Percentiles rank a stretch among this genome's conserved stretches.
phyloP scores from a whole-genome alignment of 1,140 invertebrate genomes.

The Leguminivora glycinivorella region DNA sequence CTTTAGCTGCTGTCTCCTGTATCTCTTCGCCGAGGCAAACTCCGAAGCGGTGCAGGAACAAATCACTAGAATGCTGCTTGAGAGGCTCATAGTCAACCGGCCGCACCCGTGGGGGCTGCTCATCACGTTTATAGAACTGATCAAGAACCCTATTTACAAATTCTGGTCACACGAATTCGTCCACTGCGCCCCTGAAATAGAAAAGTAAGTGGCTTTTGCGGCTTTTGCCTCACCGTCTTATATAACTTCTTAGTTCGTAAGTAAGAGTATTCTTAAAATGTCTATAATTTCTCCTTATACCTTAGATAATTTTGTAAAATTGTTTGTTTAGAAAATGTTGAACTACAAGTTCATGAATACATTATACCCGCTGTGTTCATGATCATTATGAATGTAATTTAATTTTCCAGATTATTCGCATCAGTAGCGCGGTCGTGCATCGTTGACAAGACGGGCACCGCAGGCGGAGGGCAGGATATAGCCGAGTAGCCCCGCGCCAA shows the following conservation, averaged over 20 bases:
- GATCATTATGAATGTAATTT: background rate
- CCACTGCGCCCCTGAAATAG: slow-evolving; percentile 98
- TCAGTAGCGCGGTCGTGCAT: slow-evolving; percentile 96
- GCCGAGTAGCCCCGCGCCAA: slow-evolving; percentile 68
- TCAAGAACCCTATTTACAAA: slow-evolving; percentile 99
- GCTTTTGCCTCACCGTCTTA: too few species aligned
- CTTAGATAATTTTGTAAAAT: too few species aligned
- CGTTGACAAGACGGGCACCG: slow-evolving; percentile 85
- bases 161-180: slow-evolving; percentile 99
- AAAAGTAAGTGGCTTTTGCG: slow-evolving; percentile 88
- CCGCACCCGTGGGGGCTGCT: slow-evolving; percentile 99
- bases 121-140: slow-evolving; percentile 99
- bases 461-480: slow-evolving; percentile 58
- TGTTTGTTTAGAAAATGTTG: too few species aligned
- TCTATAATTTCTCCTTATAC: too few species aligned
- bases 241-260: too few species aligned
- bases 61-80: slow-evolving; percentile 95
- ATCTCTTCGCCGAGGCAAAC: slow-evolving; percentile 98
- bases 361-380: too few species aligned
- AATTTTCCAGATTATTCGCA: slow-evolving; percentile 85
- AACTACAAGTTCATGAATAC: too few species aligned
- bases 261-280: too few species aligned
- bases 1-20: slow-evolving; percentile 97
- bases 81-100: slow-evolving; percentile 97
- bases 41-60: slow-evolving; percentile 97